Evolutionary conservation across 2,113 vertebrate genomes (phyloP), one percentile per base, ranked within the genome.

Genomic region (Lutjanus erythropterus): DNA sequence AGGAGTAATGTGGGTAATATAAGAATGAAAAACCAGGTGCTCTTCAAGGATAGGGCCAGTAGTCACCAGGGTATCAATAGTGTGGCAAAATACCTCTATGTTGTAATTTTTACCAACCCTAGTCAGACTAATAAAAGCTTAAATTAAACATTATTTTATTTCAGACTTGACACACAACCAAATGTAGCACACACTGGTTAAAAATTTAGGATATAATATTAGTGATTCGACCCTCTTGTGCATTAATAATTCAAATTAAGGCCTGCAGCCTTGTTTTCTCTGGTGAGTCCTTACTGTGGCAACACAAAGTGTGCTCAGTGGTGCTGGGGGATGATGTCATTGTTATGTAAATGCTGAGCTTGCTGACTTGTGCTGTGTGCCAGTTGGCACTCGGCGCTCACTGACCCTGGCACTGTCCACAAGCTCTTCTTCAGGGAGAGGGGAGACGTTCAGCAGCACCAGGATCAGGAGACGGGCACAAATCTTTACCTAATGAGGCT

Each of bases 301-400:
- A 75, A 84, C 61, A 42, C 59, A 68, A 68, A 72, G 61, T 37
- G 29, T 65, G 39, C 68, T 59, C 46, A 75, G 77, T 83, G 53
- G 72, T 69, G 81, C 78, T 72, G 19, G 70, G 52, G 14, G 77
- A 89, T 95, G 93, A 95, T 92, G 93, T 95, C 94, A 95, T 91
- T 70, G 78, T 95, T 95, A 93, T 94, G 91, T 93, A 94, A 95
- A 94, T 86, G 70, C 49, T 46, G 75, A 91, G 82, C 83, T 81
- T 74, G 87, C 80, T 75, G 73, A 62, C 72, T 89, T 61, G 65
- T 31, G 8, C 66, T 23, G 68, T 60, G 88, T 89, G 94, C 94
- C 94, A 93, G 90, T 89, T 94, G 91, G 92, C 76, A 31, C 86
- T 75, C 59, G 19, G 77, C 21, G 42, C 73, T 76, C 80, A 73